Conservation (phyloP, 2,113 vertebrate species). For the Emydura subglobosa region DNA sequence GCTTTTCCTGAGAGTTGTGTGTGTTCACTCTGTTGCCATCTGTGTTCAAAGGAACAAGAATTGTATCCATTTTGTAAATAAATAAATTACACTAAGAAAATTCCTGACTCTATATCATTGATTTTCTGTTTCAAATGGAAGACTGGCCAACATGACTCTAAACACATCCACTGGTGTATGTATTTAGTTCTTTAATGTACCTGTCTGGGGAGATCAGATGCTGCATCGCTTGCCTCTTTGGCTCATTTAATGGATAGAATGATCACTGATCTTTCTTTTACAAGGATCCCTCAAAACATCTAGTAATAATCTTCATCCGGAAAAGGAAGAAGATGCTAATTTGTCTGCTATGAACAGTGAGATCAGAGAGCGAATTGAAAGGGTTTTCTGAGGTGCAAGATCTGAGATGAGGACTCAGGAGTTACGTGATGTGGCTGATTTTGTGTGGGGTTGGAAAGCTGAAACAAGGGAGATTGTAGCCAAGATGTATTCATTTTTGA, state of each 20-base stretch:
- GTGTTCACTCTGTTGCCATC: neutral
- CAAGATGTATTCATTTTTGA: neutral
- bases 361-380: neutral
- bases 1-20: neutral
- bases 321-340: neutral
- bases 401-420: neutral
- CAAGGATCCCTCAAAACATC: neutral
- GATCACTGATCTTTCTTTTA: neutral
- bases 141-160: neutral
- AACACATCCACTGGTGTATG: neutral
- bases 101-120: neutral
- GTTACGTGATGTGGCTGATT: neutral
- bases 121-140: neutral
- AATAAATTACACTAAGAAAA: neutral
- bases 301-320: neutral
- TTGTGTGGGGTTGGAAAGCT: neutral
- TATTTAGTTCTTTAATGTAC: conserved; percentile 5
- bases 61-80: neutral
- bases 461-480: neutral
- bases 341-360: neutral
- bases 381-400: neutral
- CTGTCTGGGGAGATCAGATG: neutral
- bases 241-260: neutral
- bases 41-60: neutral
- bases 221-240: neutral